Evolutionary conservation across 2,888 invertebrate genomes (phyloP), one percentile per base, ranked within the genome.

Genomic region (Drosophila formosana): DNA sequence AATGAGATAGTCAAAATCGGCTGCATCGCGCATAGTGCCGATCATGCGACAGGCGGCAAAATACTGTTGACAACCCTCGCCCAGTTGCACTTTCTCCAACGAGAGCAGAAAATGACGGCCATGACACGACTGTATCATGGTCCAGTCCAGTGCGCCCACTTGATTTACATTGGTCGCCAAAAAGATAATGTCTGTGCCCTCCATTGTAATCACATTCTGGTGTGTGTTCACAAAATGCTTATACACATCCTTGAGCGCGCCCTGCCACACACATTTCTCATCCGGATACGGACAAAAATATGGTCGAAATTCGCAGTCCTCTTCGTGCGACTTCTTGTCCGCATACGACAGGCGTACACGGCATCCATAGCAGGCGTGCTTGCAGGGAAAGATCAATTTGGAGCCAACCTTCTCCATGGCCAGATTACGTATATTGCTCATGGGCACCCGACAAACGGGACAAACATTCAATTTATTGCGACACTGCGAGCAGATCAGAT

Each of bases 111-210:
- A 99, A 93, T 99, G 98, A 90, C 98, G 98, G 53, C 98, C 98
- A 92, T 99, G 99, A 93, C 99, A 99, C 9, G 98, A 98, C 93
- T 99, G 99, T 98, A 99, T 99, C 99, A 99, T 99, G 3, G 98
- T 98, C 99, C 99, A 99, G 93, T 99, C 99, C 4, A 99, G 98
- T n/a, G 99, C 99, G 56, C 99, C 99, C 3, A 99, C 99, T 76
- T 99, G 95, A 93, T 99, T 99, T 68, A 99, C 99, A 92, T 99
- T 99, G 25, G 99, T 99, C 0, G 99, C 99, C 83, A 99, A 93
- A 93, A 99, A 99, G 46, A 99, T 99, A 84, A 99, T 99, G 92
- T 99, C 99, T 93, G 99, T 99, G 49, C 97, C 98, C 94, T 99
- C 98, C 73, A 99, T 94, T 30, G 99, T 99, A 11, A 99, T 99